These are phyloP conservation scores for Phymastichus coffea DNA, from an alignment of 1,140 invertebrate species.

Conservation along the genomic window DNA sequence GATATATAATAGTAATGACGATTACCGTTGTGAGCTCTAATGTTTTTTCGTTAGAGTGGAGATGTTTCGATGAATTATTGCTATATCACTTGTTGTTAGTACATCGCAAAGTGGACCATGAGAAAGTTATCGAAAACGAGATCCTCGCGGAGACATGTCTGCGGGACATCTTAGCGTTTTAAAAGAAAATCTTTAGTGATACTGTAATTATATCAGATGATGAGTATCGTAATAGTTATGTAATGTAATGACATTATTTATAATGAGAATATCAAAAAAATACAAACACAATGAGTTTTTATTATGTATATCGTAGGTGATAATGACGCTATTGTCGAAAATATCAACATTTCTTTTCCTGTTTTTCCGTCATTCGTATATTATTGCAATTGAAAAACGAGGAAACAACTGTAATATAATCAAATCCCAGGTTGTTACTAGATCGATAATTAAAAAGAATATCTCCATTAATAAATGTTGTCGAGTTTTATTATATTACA, in stretches of 20 bases:
- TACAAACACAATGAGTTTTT: slow-evolving; percentile 15
- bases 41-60: too few species aligned
- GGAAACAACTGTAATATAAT: slow-evolving; percentile 7
- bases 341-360: too few species aligned
- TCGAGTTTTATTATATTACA: too few species aligned
- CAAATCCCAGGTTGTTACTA: slow-evolving; percentile 16
- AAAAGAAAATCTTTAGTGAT: background rate
- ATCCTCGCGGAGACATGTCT: background rate
- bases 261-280: background rate
- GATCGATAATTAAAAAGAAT: slow-evolving; percentile 13
- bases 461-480: slow-evolving; percentile 18
- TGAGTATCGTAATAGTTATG: slow-evolving; percentile 5
- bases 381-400: too few species aligned
- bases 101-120: slow-evolving; percentile 1
- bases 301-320: background rate
- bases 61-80: slow-evolving; percentile 21
- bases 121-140: background rate
- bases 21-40: too few species aligned
- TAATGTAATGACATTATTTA: background rate
- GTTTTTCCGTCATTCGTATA: background rate
- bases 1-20: too few species aligned
- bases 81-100: background rate
- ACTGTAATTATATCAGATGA: background rate
- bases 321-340: background rate
- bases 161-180: background rate